Percentiles rank a stretch among this genome's conserved stretches.
Conservation (phyloP, 2,113 vertebrate species). For the Antechinus stuartii region DNA sequence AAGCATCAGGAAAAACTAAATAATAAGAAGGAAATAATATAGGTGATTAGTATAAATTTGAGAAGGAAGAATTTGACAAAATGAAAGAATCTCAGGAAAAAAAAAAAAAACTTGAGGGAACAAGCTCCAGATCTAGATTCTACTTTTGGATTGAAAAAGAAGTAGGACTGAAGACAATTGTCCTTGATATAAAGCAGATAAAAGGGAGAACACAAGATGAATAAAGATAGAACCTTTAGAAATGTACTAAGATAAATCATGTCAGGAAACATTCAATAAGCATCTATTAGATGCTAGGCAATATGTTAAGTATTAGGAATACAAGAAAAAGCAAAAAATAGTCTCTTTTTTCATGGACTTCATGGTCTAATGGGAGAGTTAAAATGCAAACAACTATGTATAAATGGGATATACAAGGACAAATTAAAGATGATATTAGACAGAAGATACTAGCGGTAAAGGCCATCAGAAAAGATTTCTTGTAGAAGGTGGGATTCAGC, state of each 20-base stretch:
- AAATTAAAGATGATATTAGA: not conserved
- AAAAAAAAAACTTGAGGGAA: not conserved
- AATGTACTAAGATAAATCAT: not conserved
- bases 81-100: not conserved
- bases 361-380: not conserved
- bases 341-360: not conserved
- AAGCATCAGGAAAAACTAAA: not conserved
- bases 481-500: not conserved
- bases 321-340: not conserved
- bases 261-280: not conserved
- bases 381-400: not conserved
- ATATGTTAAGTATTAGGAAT: not conserved
- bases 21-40: not conserved
- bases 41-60: not conserved
- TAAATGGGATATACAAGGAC: not conserved
- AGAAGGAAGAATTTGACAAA: not conserved
- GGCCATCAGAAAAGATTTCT: not conserved
- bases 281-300: not conserved
- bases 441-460: not conserved
- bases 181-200: not conserved
- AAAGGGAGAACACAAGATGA: not conserved
- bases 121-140: not conserved
- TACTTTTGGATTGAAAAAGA: not conserved
- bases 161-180: not conserved
- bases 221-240: not conserved